Conservation (phyloP, 2,888 invertebrate species). For the Ichneumoninae sp. region DNA sequence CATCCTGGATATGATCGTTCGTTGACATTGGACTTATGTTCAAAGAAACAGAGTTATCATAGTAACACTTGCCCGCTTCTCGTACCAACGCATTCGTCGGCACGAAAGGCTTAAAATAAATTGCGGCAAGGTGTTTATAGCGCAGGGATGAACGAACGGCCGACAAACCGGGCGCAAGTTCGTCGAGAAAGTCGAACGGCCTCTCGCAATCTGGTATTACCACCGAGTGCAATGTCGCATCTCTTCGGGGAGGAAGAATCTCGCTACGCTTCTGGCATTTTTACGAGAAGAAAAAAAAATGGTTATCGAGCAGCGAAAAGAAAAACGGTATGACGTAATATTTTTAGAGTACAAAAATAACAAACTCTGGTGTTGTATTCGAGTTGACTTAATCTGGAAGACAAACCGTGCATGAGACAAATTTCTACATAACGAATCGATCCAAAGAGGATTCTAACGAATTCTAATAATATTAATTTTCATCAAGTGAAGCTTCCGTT, state of each 20-base stretch:
- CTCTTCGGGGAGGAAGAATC: not conserved
- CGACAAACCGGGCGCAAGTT: constrained; percentile 25
- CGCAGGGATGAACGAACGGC: constrained; percentile 69
- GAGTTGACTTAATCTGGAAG: not conserved
- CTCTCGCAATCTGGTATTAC: constrained; percentile 46
- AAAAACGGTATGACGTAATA: not conserved
- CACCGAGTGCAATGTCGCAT: not conserved
- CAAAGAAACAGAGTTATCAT: constrained; percentile 13
- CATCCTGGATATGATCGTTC: constrained; percentile 1
- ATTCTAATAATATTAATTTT: constrained; percentile 8
- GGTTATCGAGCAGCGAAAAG: not conserved
- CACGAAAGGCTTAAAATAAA: constrained; percentile 63
- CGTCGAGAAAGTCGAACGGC: constrained; percentile 65
- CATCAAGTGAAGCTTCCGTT: not conserved
- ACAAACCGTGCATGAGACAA: not conserved
- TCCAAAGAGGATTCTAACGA: not conserved
- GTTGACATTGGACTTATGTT: constrained; percentile 43
- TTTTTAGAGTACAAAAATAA: not conserved
- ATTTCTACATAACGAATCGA: not conserved
- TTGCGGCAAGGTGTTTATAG: constrained; percentile 60
- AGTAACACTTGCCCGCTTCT: constrained; percentile 29
- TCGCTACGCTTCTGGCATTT: not conserved
- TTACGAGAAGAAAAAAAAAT: not conserved
- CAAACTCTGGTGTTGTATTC: not conserved
- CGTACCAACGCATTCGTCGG: constrained; percentile 30